A percentile compares a stretch with the other conserved stretches of the same genome.
These are phyloP conservation scores for Willowsia nigromaculata DNA, from an alignment of 2,888 invertebrate genomes.

Conservation along the genomic window DNA sequence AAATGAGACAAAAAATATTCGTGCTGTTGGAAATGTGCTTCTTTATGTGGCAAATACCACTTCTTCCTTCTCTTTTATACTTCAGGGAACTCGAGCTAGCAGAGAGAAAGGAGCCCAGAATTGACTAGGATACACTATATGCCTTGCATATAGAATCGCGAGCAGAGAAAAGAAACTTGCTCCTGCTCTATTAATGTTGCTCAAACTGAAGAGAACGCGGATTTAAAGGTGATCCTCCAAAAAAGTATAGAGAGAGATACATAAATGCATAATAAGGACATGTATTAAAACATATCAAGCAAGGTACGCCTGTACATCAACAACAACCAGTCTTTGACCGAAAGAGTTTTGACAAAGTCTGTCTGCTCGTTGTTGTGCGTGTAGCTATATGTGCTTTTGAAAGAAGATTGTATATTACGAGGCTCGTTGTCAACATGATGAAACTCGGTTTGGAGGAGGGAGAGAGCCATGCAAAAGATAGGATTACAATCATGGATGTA, in stretches of 20 bases:
- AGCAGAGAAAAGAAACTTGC: conserved; percentile 36
- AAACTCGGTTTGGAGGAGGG: conserved; percentile 60
- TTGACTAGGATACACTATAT: not conserved
- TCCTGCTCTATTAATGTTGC: conserved; percentile 4
- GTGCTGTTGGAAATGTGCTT: conserved; percentile 44
- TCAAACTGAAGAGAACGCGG: conserved; percentile 61
- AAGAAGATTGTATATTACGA: conserved; percentile 43
- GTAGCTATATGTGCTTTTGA: conserved; percentile 7
- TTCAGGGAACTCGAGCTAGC: conserved; percentile 25
- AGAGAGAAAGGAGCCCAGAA: not conserved
- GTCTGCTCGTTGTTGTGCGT: not conserved
- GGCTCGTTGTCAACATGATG: conserved; percentile 64
- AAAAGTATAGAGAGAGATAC: conserved; percentile 12
- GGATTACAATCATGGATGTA: conserved; percentile 63
- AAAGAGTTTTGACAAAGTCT: conserved; percentile 48
- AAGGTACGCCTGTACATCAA: not conserved
- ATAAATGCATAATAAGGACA: not conserved
- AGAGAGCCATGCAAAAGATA: conserved; percentile 61
- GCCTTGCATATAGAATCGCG: not conserved
- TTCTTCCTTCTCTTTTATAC: conserved; percentile 27
- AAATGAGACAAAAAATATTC: conserved; percentile 57
- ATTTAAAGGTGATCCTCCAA: conserved; percentile 70
- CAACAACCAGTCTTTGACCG: not conserved
- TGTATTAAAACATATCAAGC: not conserved
- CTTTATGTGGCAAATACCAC: conserved; percentile 49